These are phyloP conservation scores for Lepidurus apus DNA, from an alignment of 1,140 invertebrate species.

Conservation along the genomic window DNA sequence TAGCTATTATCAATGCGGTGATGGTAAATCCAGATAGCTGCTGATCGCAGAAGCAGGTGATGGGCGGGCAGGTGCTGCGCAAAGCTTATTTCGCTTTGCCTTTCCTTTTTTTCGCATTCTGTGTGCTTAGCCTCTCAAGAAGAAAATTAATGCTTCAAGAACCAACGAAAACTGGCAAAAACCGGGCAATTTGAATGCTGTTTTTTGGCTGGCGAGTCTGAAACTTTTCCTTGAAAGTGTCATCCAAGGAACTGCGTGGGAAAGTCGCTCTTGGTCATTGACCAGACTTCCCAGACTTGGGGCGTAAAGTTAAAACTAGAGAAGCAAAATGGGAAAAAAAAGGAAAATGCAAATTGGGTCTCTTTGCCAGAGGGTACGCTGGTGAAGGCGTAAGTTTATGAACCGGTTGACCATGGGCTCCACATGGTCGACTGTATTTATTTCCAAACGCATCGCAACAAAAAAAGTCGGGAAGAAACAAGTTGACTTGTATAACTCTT, in stretches of 20 bases:
- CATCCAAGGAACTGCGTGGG: not conserved
- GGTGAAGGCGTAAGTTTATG: not conserved
- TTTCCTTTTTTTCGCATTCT: too few species aligned
- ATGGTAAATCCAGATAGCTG: not conserved
- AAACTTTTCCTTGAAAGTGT: not conserved
- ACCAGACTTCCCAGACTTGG: not conserved
- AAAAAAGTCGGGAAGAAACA: not conserved
- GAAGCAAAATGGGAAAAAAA: not conserved
- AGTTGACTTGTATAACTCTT: not conserved
- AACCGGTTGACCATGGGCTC: constrained; percentile 2
- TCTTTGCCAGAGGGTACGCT: not conserved
- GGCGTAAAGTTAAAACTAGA: not conserved
- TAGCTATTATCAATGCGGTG: not conserved
- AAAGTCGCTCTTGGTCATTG: not conserved
- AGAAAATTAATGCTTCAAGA: not conserved
- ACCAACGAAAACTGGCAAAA: not conserved
- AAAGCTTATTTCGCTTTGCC: not conserved
- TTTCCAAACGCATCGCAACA: not conserved
- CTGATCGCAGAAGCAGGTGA: constrained; percentile 13
- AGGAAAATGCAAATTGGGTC: not conserved
- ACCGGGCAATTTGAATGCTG: not conserved
- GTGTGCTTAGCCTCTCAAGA: too few species aligned
- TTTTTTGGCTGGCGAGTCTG: not conserved
- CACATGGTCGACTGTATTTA: not conserved
- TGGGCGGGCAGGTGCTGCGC: constrained; percentile 15